Evolutionary conservation across 1,140 invertebrate genomes (phyloP), one percentile per base, ranked within the genome.

Genomic region (Fopius arisanus): DNA sequence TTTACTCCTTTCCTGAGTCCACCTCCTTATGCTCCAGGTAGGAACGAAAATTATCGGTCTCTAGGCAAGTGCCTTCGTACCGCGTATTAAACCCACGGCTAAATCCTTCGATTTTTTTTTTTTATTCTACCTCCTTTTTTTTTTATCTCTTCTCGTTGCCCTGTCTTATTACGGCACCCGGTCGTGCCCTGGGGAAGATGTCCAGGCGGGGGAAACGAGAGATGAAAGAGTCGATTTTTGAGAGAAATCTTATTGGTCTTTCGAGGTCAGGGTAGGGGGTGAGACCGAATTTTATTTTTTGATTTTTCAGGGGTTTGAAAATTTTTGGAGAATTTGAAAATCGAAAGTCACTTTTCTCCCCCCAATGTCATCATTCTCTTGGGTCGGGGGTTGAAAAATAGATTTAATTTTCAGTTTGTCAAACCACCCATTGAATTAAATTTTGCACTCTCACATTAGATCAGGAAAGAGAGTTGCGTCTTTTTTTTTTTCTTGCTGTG

Each of bases 41-140:
- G 71, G 33, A 63, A 73, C 71, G 65, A 59, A 73, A 73, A 73
- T 67, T 73, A 73, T 73, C 65, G 40, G 62, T 41, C 70, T 72
- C 62, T 67, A 66, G 70, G 70, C 70, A 28, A 72, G 70, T 33
- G 70, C 33, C 33, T 71, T 71, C 41, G 62, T 65, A 63, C 63
- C 41, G 63, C 54, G 31, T 26, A 59, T 28, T 26, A 48, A 59
- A 59, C 23, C 23, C 54, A 59, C 19, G 43, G 43, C 1, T 51
- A 51, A 51, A 12, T 51, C 43, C 43, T 51, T 21, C 19, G 14
- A 19, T 51, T 51, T 59, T 59, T 59, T 59, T 59, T 6, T 26
- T 3, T 23, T 14, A 21, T 28, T 59, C 54, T 48, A 16, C 16
- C 43, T 51, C 43, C 4, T 54, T 21, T 23, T 54, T 54, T 54